Evolutionary conservation across 2,888 invertebrate species (phyloP), one percentile per base, ranked within the genome.

Genomic region (Leucoptera coffeella): DNA sequence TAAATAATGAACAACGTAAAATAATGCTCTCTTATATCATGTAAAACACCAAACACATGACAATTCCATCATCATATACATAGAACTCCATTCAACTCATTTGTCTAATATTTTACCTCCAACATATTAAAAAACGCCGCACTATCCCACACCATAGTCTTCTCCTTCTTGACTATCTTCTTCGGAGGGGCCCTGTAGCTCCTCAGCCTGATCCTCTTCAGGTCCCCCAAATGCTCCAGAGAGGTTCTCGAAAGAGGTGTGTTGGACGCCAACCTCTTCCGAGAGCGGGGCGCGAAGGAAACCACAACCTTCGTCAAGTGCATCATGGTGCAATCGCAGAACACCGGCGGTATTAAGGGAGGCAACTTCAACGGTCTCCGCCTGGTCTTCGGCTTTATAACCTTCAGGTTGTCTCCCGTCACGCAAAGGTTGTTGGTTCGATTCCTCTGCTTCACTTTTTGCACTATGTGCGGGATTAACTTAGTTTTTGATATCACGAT

Each of bases 51-150:
- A n/a, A n/a, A n/a, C n/a, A n/a, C n/a, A n/a, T n/a, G n/a, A n/a
- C n/a, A n/a, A n/a, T n/a, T n/a, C n/a, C n/a, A n/a, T n/a, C n/a
- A n/a, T n/a, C n/a, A n/a, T n/a, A n/a, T n/a, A n/a, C n/a, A n/a
- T n/a, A n/a, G n/a, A n/a, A n/a, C n/a, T n/a, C n/a, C n/a, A n/a
- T n/a, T n/a, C n/a, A n/a, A n/a, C n/a, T n/a, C n/a, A n/a, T n/a
- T n/a, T n/a, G n/a, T n/a, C n/a, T n/a, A n/a, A n/a, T 12, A 14
- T 15, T 25, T 19, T 47, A 71, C 71, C 69, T 72, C 71, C 28
- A 72, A 49, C 27, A 51, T 62, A 33, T 41, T 51, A 45, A 72
- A 67, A 38, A 71, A 69, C 23, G 48, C 56, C 20, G 59, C 58
- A 30, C 46, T 51, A 29, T 64, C 48, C 32, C 52, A 49, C 7